phyloP scores from a whole-genome alignment of 1,140 invertebrate genomes.

The Drosophila trapezifrons region DNA sequence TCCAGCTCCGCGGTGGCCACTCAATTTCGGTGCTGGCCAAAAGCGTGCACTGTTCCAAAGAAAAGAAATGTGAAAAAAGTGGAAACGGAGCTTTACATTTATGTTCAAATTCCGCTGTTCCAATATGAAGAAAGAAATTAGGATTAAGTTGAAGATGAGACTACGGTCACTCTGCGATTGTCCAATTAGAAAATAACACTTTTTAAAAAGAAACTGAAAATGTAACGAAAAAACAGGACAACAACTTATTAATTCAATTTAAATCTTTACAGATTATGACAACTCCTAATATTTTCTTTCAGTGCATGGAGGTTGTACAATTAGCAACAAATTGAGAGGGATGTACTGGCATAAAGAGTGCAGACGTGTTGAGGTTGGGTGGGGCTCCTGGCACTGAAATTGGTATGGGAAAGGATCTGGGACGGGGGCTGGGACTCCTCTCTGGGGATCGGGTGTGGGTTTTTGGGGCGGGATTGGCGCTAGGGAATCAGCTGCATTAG shows the following conservation, averaged over 20 bases:
- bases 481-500: slow-evolving; percentile 53
- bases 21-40: slow-evolving; percentile 39
- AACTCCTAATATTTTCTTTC: not conserved
- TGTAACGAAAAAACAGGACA: too few species aligned
- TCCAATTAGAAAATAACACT: too few species aligned
- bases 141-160: too few species aligned
- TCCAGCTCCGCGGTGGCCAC: slow-evolving; percentile 53
- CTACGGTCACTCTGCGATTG: too few species aligned
- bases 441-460: not conserved
- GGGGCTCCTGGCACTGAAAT: slow-evolving; percentile 2
- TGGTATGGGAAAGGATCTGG: not conserved
- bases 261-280: too few species aligned
- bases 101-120: too few species aligned
- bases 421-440: not conserved
- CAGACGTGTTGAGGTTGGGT: not conserved
- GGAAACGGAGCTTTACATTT: too few species aligned
- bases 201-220: too few species aligned
- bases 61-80: too few species aligned
- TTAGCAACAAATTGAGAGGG: slow-evolving; percentile 46
- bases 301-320: slow-evolving; percentile 31
- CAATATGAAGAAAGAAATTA: too few species aligned
- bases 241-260: too few species aligned
- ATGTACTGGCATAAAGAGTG: slow-evolving; percentile 17
- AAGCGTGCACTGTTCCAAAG: not conserved
- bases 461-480: not conserved